Percentiles rank a stretch among this genome's conserved stretches.
These are phyloP conservation scores for Globodera ellingtonae DNA, from an alignment of 1,140 invertebrate species.

Conservation along the genomic window DNA sequence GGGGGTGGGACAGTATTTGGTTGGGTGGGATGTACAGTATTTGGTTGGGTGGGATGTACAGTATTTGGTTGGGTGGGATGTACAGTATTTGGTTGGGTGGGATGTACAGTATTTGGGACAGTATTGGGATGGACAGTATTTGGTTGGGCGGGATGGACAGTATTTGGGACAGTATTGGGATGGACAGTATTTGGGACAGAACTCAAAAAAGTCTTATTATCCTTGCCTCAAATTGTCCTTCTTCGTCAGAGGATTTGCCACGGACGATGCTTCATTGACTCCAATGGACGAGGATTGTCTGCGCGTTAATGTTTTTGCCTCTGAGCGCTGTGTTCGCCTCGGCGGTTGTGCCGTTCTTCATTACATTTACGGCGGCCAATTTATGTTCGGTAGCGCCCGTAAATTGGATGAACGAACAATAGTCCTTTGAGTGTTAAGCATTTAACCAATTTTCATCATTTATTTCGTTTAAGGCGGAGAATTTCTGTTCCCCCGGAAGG, in stretches of 20 bases:
- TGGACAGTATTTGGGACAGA: no score
- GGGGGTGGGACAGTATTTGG: no score
- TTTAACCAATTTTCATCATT: background rate
- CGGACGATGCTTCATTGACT: background rate
- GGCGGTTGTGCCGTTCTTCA: conserved; percentile 19
- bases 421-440: conserved; percentile 6
- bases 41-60: no score
- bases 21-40: no score
- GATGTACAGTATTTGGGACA: no score
- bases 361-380: conserved; percentile 21
- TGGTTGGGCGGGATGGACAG: no score
- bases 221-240: no score
- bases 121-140: no score
- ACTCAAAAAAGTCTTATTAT: no score
- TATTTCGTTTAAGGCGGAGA: background rate
- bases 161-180: no score
- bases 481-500: background rate
- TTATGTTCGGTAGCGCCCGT: conserved; percentile 4
- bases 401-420: conserved; percentile 12
- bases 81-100: no score
- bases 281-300: conserved; percentile 44
- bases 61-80: no score
- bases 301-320: conserved; percentile 48
- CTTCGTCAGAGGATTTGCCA: background rate
- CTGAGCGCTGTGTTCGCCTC: conserved; percentile 9